Evolutionary conservation across 2,797 vertebrate species (phyloP).

Genomic region (Typhlichthys eigenmanni): DNA sequence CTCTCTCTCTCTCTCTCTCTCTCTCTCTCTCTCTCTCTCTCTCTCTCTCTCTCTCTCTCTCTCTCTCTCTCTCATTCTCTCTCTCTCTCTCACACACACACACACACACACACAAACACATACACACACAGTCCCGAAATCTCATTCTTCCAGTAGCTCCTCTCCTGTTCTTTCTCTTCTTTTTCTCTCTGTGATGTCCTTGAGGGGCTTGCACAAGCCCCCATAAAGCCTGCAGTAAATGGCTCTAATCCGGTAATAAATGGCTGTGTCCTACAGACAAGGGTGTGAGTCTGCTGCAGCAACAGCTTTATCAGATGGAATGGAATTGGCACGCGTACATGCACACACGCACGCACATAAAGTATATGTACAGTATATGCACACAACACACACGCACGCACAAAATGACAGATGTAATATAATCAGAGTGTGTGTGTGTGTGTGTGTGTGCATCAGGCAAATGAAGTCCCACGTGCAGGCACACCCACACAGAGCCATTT

Average conservation of each 20-base stretch:
- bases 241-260: constrained; percentile 86
- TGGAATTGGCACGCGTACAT: constrained; percentile 61
- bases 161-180: constrained; percentile 50
- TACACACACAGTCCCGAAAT: constrained; percentile 8
- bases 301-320: constrained; percentile 78
- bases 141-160: constrained; percentile 27
- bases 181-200: constrained; percentile 77
- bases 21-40: constrained; percentile 8
- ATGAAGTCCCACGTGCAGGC: constrained; percentile 41
- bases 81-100: too few relatives aligned
- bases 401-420: constrained; percentile 46
- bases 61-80: too few relatives aligned
- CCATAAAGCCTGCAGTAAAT: constrained; percentile 84
- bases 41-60: constrained; percentile 3
- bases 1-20: constrained; percentile 11
- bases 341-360: not conserved
- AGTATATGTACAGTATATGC: not conserved
- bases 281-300: constrained; percentile 79
- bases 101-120: constrained; percentile 18
- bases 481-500: constrained; percentile 10
- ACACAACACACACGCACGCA: constrained; percentile 5
- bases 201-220: constrained; percentile 79
- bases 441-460: constrained; percentile 25
- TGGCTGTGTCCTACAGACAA: constrained; percentile 83
- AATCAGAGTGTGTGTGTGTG: constrained; percentile 45